phyloP scores from a whole-genome alignment of 2,113 vertebrate species.

The Pseudopodoces humilis region DNA sequence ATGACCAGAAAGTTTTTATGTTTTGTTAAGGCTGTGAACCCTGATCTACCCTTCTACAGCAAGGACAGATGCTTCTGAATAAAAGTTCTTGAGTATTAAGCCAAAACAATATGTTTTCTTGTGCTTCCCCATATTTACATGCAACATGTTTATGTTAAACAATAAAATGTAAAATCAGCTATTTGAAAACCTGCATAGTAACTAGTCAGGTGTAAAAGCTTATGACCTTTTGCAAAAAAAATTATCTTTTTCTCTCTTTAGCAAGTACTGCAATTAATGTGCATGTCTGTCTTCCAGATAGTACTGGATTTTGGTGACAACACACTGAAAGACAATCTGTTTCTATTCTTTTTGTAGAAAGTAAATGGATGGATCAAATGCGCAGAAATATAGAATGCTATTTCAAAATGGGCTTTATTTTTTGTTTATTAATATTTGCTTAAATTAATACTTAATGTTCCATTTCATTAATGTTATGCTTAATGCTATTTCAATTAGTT shows the following conservation, averaged over 20 bases:
- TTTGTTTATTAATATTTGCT: conserved; percentile 4
- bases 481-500: conserved; percentile 28
- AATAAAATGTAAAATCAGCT: neutral
- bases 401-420: neutral
- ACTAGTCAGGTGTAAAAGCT: neutral
- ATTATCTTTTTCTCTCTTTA: neutral
- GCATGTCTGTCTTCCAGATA: neutral
- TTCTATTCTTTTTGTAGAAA: neutral
- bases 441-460: neutral
- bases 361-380: neutral
- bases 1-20: neutral
- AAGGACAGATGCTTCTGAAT: neutral
- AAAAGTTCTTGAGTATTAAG: neutral
- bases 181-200: neutral
- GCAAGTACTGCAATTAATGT: neutral
- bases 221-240: neutral
- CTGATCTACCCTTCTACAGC: neutral
- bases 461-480: neutral
- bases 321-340: neutral
- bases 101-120: neutral
- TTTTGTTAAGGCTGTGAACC: neutral
- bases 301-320: neutral
- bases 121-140: neutral
- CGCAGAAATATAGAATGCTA: neutral
- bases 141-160: neutral